These are phyloP conservation scores for Pipistrellus nathusii DNA, from an alignment of 2,797 vertebrate species.

Conservation along the genomic window DNA sequence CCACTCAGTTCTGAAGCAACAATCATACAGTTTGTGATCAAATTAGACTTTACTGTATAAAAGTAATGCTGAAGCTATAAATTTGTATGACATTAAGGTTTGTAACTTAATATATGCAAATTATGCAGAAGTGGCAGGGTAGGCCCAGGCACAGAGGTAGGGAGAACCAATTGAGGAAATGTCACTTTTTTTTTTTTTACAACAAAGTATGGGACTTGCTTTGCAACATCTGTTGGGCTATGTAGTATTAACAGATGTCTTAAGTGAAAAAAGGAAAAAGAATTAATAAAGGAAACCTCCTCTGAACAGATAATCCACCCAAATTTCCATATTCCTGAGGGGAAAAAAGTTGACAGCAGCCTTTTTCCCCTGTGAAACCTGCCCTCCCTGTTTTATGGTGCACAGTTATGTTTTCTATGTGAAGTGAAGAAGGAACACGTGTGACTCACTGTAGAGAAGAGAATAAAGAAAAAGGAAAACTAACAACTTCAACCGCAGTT, in stretches of 20 bases:
- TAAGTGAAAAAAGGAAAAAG: conserved; percentile 77
- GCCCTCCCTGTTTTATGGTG: conserved; percentile 71
- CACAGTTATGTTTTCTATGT: conserved; percentile 79
- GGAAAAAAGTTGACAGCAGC: conserved; percentile 71
- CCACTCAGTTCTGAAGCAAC: conserved; percentile 57
- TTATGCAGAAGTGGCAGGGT: conserved; percentile 78
- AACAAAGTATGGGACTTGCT: conserved; percentile 83
- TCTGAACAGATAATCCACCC: conserved; percentile 85
- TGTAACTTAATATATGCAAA: conserved; percentile 79
- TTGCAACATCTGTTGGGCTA: conserved; percentile 86
- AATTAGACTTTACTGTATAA: conserved; percentile 42
- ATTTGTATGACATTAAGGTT: conserved; percentile 64
- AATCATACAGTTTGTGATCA: conserved; percentile 51
- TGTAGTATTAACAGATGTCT: conserved; percentile 88
- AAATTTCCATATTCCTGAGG: conserved; percentile 84
- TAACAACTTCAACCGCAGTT: conserved; percentile 57
- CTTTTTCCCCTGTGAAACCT: conserved; percentile 78
- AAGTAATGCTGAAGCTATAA: conserved; percentile 69
- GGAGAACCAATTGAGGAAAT: conserved; percentile 80
- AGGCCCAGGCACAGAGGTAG: conserved; percentile 75
- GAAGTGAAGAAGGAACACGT: conserved; percentile 71
- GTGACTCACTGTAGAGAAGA: conserved; percentile 73
- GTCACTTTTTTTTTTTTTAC: conserved; percentile 82
- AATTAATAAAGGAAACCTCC: conserved; percentile 85
- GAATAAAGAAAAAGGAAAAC: conserved; percentile 61